Evolutionary conservation across 2,113 vertebrate species (phyloP).

Genomic region (Anarrhichthys ocellatus): DNA sequence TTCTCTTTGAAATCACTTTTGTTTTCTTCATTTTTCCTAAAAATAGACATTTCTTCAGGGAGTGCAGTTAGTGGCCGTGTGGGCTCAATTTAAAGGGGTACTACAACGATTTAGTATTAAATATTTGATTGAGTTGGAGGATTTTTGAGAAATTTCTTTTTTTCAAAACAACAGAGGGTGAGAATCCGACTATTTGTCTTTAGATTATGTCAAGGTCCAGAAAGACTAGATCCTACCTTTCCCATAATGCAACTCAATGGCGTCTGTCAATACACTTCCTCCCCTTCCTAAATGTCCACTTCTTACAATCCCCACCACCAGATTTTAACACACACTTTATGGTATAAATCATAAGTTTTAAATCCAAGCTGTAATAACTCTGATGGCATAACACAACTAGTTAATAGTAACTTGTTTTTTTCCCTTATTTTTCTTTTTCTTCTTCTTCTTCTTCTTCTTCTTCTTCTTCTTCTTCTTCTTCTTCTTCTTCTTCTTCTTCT

Average conservation of each 20-base stretch:
- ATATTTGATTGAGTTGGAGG: not conserved
- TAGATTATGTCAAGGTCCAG: not conserved
- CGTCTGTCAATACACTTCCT: not conserved
- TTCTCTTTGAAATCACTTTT: not conserved
- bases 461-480: too few species aligned
- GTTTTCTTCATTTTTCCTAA: too few species aligned
- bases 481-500: not conserved
- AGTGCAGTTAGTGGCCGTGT: too few species aligned
- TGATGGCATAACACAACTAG: not conserved
- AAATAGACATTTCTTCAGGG: too few species aligned
- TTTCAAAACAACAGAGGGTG: not conserved
- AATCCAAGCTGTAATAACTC: not conserved
- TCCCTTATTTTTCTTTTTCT: not conserved
- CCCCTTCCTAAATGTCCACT: not conserved
- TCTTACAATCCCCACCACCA: not conserved
- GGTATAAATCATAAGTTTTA: not conserved
- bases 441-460: not conserved
- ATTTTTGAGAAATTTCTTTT: not conserved
- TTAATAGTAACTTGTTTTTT: too few species aligned
- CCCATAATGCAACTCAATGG: not conserved
- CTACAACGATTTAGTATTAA: not conserved
- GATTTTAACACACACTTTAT: not conserved
- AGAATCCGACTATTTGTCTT: not conserved
- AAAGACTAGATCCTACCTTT: not conserved
- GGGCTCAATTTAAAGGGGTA: not conserved